These are phyloP conservation scores for Urocitellus parryii DNA, from an alignment of 2,113 vertebrate species.

Conservation along the genomic window DNA sequence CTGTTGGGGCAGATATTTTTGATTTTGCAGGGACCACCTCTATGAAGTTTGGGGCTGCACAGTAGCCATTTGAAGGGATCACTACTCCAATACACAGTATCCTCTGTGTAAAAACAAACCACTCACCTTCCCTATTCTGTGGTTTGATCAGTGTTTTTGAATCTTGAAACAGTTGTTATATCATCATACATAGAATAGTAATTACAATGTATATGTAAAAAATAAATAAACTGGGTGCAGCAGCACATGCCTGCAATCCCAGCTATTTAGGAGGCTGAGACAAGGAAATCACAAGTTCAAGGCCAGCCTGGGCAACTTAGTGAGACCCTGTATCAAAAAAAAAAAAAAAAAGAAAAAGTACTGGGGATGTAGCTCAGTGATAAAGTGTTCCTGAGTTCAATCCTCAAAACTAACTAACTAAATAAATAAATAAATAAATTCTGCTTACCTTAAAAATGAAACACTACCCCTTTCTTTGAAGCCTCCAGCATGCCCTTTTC, in stretches of 20 bases:
- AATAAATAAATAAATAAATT: background rate
- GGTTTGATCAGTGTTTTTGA: conserved; percentile 4
- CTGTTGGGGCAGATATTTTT: background rate
- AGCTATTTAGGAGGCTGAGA: background rate
- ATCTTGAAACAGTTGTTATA: background rate
- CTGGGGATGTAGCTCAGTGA: background rate
- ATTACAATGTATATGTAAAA: background rate
- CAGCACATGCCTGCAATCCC: background rate
- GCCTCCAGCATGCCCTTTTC: background rate
- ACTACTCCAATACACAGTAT: background rate
- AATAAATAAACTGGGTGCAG: too few relatives aligned
- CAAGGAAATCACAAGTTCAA: background rate
- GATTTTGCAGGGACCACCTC: background rate
- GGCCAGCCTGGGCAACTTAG: too few relatives aligned
- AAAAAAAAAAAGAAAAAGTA: background rate
- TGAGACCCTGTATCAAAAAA: background rate
- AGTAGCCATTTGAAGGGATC: background rate
- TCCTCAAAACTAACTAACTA: background rate
- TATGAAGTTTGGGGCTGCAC: background rate
- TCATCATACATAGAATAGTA: background rate
- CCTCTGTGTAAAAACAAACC: background rate
- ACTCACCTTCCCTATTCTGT: background rate
- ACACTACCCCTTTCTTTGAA: background rate
- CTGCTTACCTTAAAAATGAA: background rate
- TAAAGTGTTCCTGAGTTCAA: background rate